Evolutionary conservation across 2,113 vertebrate species (phyloP).

Genomic region (Ibidorhyncha struthersii): DNA sequence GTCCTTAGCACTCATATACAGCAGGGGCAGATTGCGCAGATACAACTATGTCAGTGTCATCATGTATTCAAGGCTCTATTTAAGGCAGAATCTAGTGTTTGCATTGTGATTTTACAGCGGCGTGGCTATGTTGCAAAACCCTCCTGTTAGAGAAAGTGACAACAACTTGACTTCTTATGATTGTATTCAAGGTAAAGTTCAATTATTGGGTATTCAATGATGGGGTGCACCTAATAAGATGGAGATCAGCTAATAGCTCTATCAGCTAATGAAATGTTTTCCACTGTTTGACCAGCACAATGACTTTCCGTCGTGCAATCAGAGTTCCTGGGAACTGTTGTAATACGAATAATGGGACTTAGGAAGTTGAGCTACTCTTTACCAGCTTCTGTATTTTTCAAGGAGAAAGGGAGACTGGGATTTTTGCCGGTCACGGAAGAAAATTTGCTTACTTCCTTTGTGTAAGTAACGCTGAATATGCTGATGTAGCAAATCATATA

Average conservation of each 20-base stretch:
- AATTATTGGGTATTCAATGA: neutral
- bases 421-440: neutral
- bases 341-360: neutral
- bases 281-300: neutral
- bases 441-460: neutral
- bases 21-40: neutral
- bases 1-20: neutral
- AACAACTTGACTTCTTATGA: neutral
- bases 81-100: neutral
- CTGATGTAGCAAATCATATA: neutral
- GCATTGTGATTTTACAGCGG: neutral
- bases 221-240: neutral
- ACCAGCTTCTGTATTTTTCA: neutral
- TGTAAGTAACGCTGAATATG: neutral
- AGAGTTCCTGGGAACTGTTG: neutral
- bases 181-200: neutral
- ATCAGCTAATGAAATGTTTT: conserved; percentile 2
- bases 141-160: neutral
- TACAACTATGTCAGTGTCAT: neutral
- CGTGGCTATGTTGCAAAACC: neutral
- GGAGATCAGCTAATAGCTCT: neutral
- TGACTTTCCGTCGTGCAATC: neutral
- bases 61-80: neutral
- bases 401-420: neutral
- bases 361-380: neutral